phyloP scores from a whole-genome alignment of 2,888 invertebrate species.

The Plutella xylostella region DNA sequence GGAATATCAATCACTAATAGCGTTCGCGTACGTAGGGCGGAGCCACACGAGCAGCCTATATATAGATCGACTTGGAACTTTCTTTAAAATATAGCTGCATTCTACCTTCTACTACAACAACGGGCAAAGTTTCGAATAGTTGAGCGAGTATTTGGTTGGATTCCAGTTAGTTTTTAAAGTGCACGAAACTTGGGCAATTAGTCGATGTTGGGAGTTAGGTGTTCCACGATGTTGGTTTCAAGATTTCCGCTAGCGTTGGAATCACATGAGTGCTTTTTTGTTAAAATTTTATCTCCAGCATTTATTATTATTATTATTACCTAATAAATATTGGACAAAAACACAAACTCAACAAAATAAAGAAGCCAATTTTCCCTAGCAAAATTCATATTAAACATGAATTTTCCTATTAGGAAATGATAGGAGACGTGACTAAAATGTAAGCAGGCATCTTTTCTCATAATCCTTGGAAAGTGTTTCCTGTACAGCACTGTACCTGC shows the following conservation, averaged over 20 bases:
- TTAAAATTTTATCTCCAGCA: too few species aligned
- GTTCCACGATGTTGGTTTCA: slow-evolving; percentile 25
- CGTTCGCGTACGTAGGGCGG: not conserved
- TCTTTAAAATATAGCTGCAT: slow-evolving; percentile 4
- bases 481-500: slow-evolving; percentile 10
- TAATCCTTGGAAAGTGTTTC: slow-evolving; percentile 12
- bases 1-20: not conserved
- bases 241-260: slow-evolving; percentile 1
- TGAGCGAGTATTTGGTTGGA: slow-evolving; percentile 26
- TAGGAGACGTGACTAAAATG: not conserved
- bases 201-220: slow-evolving; percentile 30
- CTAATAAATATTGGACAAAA: too few species aligned
- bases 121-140: slow-evolving; percentile 16
- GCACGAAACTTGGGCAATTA: slow-evolving; percentile 50
- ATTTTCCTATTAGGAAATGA: not conserved
- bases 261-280: not conserved
- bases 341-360: too few species aligned
- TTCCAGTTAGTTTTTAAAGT: slow-evolving; percentile 42
- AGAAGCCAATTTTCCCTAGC: too few species aligned
- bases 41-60: not conserved
- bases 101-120: slow-evolving; percentile 8
- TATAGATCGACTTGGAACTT: not conserved
- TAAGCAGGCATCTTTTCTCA: not conserved
- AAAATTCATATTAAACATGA: not conserved
- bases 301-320: too few species aligned